Evolutionary conservation across 2,888 invertebrate species (phyloP), one percentile per base, ranked within the genome.

Genomic region (Andrena camellia): DNA sequence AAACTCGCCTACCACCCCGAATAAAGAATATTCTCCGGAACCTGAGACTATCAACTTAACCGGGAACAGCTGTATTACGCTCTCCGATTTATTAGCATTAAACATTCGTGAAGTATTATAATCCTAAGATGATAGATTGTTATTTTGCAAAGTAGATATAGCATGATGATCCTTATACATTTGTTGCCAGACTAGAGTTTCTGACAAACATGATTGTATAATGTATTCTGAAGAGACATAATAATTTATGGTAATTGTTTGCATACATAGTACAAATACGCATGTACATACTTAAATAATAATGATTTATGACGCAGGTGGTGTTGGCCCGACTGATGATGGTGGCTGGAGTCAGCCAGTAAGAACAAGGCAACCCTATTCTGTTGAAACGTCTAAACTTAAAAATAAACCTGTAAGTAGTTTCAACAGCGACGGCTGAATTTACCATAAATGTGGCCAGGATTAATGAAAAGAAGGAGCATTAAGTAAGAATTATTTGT

Each of bases 301-400:
- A 20, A 66, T 50, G 13, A 2, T 35, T 42, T 68, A 0, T 72
- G 54, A 69, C 62, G 20, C 42, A 91, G 92, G 92, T 81, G 92
- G 92, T 66, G 83, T 87, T 54, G 90, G 87, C 26, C 83, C 86
- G 59, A 86, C 84, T 63, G 92, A 93, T 62, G 93, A 93, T 66
- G 90, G 91, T 85, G 93, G 93, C 60, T 92, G 93, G 92, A 91
- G 90, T 80, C 91, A 90, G 64, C 87, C 92, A 13, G 88, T 90
- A 52, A 91, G 92, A 77, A 86, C 90, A 13, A 88, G 91, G 77
- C 88, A 87, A 79, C 82, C 90, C 62, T 94, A 95, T 88, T 91
- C 94, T 23, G 94, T 95, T 4, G 95, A 95, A 89, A 93, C 94
- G 35, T 94, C 95, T 8, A 95, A 95, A 90, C 91, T 95, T 31